Conservation (phyloP, 2,113 vertebrate genomes). For the Struthio camelus region DNA sequence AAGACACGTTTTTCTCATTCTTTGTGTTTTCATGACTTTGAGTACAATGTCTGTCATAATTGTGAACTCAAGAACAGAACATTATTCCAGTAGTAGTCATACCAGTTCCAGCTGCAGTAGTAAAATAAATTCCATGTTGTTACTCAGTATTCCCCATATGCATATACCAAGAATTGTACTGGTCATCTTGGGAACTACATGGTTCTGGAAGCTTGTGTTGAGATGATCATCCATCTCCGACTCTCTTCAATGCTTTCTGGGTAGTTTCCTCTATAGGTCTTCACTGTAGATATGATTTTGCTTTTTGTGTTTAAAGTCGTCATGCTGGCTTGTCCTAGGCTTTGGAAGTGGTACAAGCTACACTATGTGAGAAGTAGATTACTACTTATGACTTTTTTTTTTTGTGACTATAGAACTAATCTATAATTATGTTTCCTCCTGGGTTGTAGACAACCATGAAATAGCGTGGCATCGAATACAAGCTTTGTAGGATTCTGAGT, state of each 20-base stretch:
- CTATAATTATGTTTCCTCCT: neutral
- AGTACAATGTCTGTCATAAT: neutral
- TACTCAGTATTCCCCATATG: accelerated
- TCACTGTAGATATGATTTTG: neutral
- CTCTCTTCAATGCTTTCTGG: neutral
- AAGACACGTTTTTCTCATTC: accelerated
- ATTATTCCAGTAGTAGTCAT: neutral
- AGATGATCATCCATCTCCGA: neutral
- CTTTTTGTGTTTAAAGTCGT: neutral
- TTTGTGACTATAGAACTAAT: accelerated
- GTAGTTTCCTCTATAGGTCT: neutral
- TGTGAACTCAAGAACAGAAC: neutral
- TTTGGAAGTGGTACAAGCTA: neutral
- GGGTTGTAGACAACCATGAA: neutral
- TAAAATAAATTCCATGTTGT: neutral
- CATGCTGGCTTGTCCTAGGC: neutral
- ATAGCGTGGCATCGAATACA: neutral
- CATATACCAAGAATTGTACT: neutral
- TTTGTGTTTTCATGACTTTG: neutral
- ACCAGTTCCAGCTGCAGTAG: neutral
- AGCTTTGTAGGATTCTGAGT: neutral
- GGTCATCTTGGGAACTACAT: neutral
- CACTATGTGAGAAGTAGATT: neutral
- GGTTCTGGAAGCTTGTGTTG: neutral
- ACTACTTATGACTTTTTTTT: neutral